Evolutionary conservation across 2,888 invertebrate species (phyloP).

Genomic region (Cactoblastis cactorum): DNA sequence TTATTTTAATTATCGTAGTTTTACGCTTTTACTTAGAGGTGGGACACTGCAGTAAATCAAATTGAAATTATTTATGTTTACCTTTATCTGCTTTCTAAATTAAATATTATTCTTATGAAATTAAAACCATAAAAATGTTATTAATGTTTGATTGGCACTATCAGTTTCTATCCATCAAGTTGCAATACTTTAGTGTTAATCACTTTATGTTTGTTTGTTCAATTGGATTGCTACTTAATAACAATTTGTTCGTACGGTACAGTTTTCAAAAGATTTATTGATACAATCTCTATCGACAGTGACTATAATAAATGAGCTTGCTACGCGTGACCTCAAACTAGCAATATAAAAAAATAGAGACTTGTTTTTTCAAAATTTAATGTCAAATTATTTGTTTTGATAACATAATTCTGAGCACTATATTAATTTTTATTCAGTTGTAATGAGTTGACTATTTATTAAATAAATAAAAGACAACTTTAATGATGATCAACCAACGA

Average conservation of each 20-base stretch:
- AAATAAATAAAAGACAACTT: too few relatives aligned
- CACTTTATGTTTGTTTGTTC: constrained; percentile 10
- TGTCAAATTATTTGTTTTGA: not conserved
- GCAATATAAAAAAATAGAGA: not conserved
- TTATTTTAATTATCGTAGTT: too few relatives aligned
- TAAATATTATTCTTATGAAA: too few relatives aligned
- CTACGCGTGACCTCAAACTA: constrained; percentile 4
- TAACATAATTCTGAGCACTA: too few relatives aligned
- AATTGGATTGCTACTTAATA: not conserved
- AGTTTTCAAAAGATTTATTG: not conserved
- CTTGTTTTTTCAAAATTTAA: not conserved
- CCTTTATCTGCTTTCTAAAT: constrained; percentile 18
- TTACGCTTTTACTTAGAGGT: too few relatives aligned
- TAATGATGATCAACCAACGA: too few relatives aligned
- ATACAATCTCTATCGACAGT: not conserved
- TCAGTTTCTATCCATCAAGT: constrained; percentile 10
- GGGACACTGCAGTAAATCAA: too few relatives aligned
- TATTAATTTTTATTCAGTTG: too few relatives aligned
- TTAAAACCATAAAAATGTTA: constrained; percentile 7
- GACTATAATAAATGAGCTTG: constrained; percentile 2
- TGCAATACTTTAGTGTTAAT: constrained; percentile 9
- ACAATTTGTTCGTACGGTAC: not conserved
- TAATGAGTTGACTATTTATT: too few relatives aligned
- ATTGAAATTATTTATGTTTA: not conserved
- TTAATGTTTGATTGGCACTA: constrained; percentile 10